Conservation (phyloP, 2,888 invertebrate species). For the Cantharis rufa region DNA sequence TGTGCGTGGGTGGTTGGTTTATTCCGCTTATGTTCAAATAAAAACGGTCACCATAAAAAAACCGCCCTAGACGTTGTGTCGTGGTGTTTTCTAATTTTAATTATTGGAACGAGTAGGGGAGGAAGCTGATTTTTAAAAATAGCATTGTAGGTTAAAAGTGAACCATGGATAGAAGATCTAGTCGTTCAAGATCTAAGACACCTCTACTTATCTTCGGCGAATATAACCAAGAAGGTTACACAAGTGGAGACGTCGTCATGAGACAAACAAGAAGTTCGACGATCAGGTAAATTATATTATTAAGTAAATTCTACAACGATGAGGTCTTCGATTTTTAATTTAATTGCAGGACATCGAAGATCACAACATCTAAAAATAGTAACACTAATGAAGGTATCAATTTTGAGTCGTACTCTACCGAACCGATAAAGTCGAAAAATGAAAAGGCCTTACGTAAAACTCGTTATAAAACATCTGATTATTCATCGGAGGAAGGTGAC, state of each 20-base stretch:
- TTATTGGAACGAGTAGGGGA: conserved; percentile 12
- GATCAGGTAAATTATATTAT: conserved; percentile 53
- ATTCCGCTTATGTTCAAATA: not conserved
- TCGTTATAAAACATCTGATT: conserved; percentile 63
- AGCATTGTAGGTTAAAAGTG: conserved; percentile 8
- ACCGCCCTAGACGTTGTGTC: not conserved
- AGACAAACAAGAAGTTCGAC: conserved; percentile 56
- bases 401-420: conserved; percentile 43
- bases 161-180: conserved; percentile 62
- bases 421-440: conserved; percentile 42
- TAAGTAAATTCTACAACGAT: not conserved
- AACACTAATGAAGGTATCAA: not conserved
- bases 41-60: not conserved
- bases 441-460: conserved; percentile 26
- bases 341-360: not conserved
- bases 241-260: conserved; percentile 41
- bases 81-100: conserved; percentile 13
- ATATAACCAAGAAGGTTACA: conserved; percentile 58
- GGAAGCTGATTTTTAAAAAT: conserved; percentile 4
- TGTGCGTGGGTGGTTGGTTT: not conserved
- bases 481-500: conserved; percentile 66
- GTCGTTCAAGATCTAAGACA: conserved; percentile 71
- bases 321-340: not conserved
- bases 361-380: not conserved
- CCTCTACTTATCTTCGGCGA: conserved; percentile 66